Conservation (phyloP, 2,113 vertebrate species). For the Spilogale gracilis region DNA sequence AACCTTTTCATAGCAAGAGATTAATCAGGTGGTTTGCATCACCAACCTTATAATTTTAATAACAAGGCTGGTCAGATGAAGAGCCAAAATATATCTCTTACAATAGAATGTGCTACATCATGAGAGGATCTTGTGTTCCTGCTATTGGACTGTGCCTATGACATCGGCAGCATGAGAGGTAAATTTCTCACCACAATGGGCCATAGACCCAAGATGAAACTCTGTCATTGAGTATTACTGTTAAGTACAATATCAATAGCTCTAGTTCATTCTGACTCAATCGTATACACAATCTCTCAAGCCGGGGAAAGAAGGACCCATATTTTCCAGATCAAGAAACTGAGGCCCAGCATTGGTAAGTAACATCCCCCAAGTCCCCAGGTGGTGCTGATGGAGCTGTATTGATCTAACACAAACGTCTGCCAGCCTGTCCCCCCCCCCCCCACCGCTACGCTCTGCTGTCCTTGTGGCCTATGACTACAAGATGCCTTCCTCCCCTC, state of each 20-base stretch:
- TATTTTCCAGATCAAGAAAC: not conserved
- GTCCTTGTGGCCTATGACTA: not conserved
- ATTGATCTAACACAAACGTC: not conserved
- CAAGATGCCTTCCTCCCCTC: not conserved
- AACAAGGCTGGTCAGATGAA: conserved; percentile 54
- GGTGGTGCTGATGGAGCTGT: too few relatives aligned
- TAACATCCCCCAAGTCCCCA: too few relatives aligned
- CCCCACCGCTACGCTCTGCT: not conserved
- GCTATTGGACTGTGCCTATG: not conserved
- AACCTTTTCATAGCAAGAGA: conserved; percentile 69
- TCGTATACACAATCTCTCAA: not conserved
- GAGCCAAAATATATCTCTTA: conserved; percentile 51
- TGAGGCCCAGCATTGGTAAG: not conserved
- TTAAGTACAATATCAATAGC: not conserved
- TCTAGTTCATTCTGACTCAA: not conserved
- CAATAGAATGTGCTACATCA: not conserved
- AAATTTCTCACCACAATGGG: conserved; percentile 11
- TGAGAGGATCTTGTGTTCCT: not conserved
- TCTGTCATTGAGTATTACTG: not conserved
- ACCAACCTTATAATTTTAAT: conserved; percentile 60
- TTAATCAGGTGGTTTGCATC: conserved; percentile 62
- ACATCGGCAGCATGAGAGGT: not conserved
- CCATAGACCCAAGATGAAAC: not conserved
- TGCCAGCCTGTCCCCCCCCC: too few relatives aligned
- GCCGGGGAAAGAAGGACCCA: not conserved